phyloP scores from a whole-genome alignment of 2,797 vertebrate genomes.

The Etheostoma perlongum region DNA sequence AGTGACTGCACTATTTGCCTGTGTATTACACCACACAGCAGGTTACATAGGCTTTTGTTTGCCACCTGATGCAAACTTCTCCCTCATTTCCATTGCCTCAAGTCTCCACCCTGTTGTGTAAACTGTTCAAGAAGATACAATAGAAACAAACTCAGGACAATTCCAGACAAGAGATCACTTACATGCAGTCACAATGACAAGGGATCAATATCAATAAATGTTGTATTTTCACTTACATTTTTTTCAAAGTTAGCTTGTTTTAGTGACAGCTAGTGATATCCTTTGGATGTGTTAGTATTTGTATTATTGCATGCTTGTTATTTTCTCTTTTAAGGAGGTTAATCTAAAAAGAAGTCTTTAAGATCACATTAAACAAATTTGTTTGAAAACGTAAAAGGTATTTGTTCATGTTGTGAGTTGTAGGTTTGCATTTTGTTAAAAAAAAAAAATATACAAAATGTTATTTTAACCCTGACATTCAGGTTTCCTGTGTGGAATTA shows the following conservation, averaged over 20 bases:
- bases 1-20: conserved; percentile 63
- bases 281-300: not conserved
- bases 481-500: not conserved
- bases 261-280: not conserved
- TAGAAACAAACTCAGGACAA: conserved; percentile 19
- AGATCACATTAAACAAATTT: not conserved
- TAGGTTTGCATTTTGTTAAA: too few species aligned
- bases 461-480: not conserved
- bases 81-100: conserved; percentile 65
- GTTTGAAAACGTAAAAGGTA: not conserved
- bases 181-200: conserved; percentile 6
- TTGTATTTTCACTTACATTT: not conserved
- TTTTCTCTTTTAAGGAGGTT: not conserved
- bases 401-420: too few species aligned
- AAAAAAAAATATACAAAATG: not conserved
- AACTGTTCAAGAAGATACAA: conserved; percentile 37
- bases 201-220: not conserved
- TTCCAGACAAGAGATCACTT: not conserved
- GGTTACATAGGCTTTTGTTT: conserved; percentile 71
- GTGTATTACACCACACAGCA: conserved; percentile 37
- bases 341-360: not conserved
- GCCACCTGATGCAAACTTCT: conserved; percentile 66
- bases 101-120: conserved; percentile 53
- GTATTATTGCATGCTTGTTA: not conserved
- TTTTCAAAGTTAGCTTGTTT: not conserved